Base-by-base conservation (phyloP, 2,113 vertebrate species). In the Laticauda laticaudata region DNA sequence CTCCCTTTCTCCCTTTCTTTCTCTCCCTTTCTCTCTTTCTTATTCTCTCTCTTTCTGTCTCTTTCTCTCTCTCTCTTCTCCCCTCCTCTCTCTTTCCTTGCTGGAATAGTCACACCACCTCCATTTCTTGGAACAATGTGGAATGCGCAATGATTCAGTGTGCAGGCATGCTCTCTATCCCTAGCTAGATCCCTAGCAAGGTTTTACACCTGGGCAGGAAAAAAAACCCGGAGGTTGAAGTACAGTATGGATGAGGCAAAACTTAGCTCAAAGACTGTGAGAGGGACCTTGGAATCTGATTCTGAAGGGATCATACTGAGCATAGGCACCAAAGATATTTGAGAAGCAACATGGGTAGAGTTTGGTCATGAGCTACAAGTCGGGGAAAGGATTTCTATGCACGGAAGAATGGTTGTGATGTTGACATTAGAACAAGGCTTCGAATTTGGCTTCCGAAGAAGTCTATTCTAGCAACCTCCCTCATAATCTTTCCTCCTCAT, bases 1-100 rank as follows among this genome's bases (percentile, higher is more conserved):
- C 5, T 48, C 2, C 2, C 0, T 24, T 1, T 59, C 21, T 55
- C 0, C 1, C 14, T 55, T 0, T 55, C 54, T 45, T 5, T 45
- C 5, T 55, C 15, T 55, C 23, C 26, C 7, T 24, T 2, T 24
- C 23, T 18, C 2, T 4, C 14, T 55, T 1, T 55, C 53, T 54
- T 39, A 39, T 39, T 39, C 34, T 24, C 23, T 18, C 2, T 4
- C 14, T 55, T 1, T 55, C 53, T 54, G 34, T 39, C 12, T 54
- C 0, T 54, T 2, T 54, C 1, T 20, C 56, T 20, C 18, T 56
- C 55, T 56, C 6, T 57, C 2, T 23, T 6, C 6, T 2, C 1
- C 48, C 48, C 7, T 1, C 7, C 48, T 23, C 56, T 21, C 26
- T 64, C 3, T 29, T 29, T 64, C 26, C 26, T 64, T 11, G 24